Evolutionary conservation across 1,140 invertebrate species (phyloP).

Genomic region (Penaeus chinensis): DNA sequence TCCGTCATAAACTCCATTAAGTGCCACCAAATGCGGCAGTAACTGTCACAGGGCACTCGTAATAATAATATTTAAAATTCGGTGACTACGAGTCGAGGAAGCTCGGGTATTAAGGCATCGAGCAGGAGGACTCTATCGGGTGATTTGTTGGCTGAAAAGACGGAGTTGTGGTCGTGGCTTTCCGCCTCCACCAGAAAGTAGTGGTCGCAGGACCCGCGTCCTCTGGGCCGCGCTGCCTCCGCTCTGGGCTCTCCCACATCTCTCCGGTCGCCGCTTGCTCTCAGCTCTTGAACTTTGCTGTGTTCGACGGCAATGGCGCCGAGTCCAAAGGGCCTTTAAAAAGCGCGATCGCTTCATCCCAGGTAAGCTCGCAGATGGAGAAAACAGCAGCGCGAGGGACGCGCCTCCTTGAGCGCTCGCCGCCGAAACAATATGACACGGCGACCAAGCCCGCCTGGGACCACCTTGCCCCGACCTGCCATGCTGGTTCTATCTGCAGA

Average conservation of each 20-base stretch:
- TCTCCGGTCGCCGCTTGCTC: neutral
- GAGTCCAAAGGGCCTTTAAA: neutral
- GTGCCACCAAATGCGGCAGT: constrained; percentile 14
- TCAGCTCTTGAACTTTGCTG: neutral
- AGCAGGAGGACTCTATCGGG: constrained; percentile 49
- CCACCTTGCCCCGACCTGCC: constrained; percentile 56
- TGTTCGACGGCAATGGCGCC: neutral
- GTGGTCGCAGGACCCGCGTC: constrained; percentile 18
- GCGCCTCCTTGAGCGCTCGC: neutral
- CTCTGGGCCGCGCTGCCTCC: constrained; percentile 40
- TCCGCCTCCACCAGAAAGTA: constrained; percentile 25
- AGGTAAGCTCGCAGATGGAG: neutral
- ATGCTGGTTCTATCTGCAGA: constrained; percentile 58
- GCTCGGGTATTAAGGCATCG: constrained; percentile 48
- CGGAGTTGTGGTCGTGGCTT: constrained; percentile 41
- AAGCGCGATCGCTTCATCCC: neutral
- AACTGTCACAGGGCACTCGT: constrained; percentile 42
- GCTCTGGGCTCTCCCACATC: constrained; percentile 8
- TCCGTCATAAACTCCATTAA: neutral
- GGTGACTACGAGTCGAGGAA: constrained; percentile 32
- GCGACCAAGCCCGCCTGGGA: constrained; percentile 12
- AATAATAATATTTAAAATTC: constrained; percentile 50
- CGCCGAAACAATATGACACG: constrained; percentile 38
- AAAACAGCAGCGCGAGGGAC: neutral
- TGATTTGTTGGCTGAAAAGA: constrained; percentile 54